Evolutionary conservation across 1,140 invertebrate genomes (phyloP), one percentile per base, ranked within the genome.

Genomic region (Delia radicum): DNA sequence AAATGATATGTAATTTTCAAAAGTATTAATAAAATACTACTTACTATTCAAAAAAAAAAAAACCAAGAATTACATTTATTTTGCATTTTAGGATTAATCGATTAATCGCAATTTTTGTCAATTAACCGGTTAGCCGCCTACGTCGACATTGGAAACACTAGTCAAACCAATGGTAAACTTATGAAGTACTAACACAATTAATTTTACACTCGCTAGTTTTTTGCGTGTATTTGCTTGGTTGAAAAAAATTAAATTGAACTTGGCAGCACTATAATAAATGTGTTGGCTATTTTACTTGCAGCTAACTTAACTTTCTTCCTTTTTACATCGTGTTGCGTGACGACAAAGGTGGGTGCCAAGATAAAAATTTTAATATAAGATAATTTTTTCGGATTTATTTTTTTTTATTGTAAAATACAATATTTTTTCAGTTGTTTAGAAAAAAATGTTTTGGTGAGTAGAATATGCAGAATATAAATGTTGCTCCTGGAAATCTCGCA

Each of bases 311-410:
- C n/a, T 48, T 26, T 48, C 72, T 55, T 73, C 72, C 72, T 46
- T 73, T 73, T 73, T 73, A 73, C 72, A 73, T 73, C 72, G 37
- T 48, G 72, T 61, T 13, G 63, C 33, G 21, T 73, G 42, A 28
- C 21, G 31, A n/a, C 18, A 26, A 28, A 73, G 72, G 72, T 73
- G 72, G 72, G 72, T 73, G 21, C 21, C 12, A n/a, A n/a, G n/a
- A n/a, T n/a, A n/a, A n/a, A n/a, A n/a, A n/a, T n/a, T n/a, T n/a
- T n/a, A n/a, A n/a, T n/a, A n/a, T n/a, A n/a, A n/a, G 12, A 15
- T 15, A 0, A 42, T 42, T 42, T 67, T 21, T 29, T n/a, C n/a
- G n/a, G 15, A 13, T 12, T 10, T 24, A 33, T 42, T 26, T 42
- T 72, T 72, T 27, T 72, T 12, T 29, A 26, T 31, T 42, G 12